Evolutionary conservation across 2,888 invertebrate species (phyloP), one percentile per base, ranked within the genome.

Genomic region (Lagria hirta): DNA sequence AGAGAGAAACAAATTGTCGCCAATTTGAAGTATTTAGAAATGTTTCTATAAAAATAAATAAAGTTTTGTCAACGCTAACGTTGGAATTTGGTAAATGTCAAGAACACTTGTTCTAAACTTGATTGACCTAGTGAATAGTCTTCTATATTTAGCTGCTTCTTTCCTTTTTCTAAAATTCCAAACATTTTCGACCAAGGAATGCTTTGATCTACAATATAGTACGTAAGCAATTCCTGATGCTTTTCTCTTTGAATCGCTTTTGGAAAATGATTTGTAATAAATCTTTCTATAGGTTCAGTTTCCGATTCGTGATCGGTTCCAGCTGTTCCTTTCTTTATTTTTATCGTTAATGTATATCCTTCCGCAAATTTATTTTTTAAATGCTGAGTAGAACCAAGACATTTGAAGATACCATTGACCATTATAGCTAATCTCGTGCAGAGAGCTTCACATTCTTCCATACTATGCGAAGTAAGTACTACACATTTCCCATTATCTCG

Each of bases 361-460:
- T 83, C 75, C 6, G 83, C 82, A 68, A 84, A 89, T 71, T 86
- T 88, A 60, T 81, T 85, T 68, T 90, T 89, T 36, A 90, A 74
- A 66, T 88, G 88, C 59, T 90, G 89, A 23, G 84, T 83, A 1
- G 88, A 84, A 11, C 89, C 89, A 27, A 89, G 73, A 58, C 89
- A 90, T 64, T 82, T 81, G 68, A 89, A 85, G 51, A 80, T 77
- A 1, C 89, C 90, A 67, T 87, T 87, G n/a, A 88, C 88, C 89
- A 90, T 89, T 49, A 90, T 84, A 22, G 88, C 88, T 54, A 90
- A 69, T 3, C 88, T 75, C 1, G 86, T 84, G 68, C 90, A 90
- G 12, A 90, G 74, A 10, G 88, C 88, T 72, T 90, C 89, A 70
- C 88, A 88, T 71, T 90, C 89, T 71, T 88, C 88, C 87, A 90